Conservation (phyloP, 2,113 vertebrate genomes). For the Ceyx margarethae region DNA sequence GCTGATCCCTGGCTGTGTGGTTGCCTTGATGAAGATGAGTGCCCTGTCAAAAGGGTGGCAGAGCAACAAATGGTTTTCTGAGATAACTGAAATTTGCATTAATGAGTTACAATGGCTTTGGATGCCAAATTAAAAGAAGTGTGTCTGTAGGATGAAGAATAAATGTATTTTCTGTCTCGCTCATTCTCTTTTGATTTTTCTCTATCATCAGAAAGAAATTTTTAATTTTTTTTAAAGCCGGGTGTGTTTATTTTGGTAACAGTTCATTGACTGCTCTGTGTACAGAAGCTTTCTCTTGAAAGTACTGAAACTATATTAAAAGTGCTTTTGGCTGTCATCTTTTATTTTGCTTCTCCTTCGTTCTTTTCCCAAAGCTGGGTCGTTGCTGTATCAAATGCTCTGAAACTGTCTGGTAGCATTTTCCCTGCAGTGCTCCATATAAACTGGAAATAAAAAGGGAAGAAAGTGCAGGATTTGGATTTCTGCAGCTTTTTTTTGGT, state of each 20-base stretch:
- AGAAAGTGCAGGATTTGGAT: slow-evolving; percentile 55
- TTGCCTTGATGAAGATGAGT: slow-evolving; percentile 41
- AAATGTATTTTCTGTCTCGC: neutral
- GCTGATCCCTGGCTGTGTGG: neutral
- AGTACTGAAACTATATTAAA: slow-evolving; percentile 58
- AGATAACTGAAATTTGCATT: slow-evolving; percentile 60
- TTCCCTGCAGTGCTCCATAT: slow-evolving; percentile 29
- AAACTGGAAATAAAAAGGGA: slow-evolving; percentile 53
- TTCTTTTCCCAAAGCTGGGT: slow-evolving; percentile 57
- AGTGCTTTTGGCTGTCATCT: slow-evolving; percentile 65
- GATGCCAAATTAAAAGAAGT: slow-evolving; percentile 39
- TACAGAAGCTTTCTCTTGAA: slow-evolving; percentile 60
- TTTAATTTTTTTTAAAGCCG: slow-evolving; percentile 10
- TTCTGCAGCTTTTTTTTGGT: neutral
- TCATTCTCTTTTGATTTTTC: slow-evolving; percentile 40
- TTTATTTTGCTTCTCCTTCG: slow-evolving; percentile 43
- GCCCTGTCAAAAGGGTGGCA: slow-evolving; percentile 31
- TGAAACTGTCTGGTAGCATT: slow-evolving; percentile 52
- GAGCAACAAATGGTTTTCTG: slow-evolving; percentile 9
- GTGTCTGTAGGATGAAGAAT: slow-evolving; percentile 39
- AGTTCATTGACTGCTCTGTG: slow-evolving; percentile 38
- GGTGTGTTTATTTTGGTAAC: slow-evolving; percentile 62
- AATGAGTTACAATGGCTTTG: slow-evolving; percentile 17
- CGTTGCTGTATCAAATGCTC: slow-evolving; percentile 43
- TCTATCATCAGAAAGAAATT: slow-evolving; percentile 41